Evolutionary conservation across 2,797 vertebrate species (phyloP), one percentile per base, ranked within the genome.

Genomic region (Toxotes lorentzi): DNA sequence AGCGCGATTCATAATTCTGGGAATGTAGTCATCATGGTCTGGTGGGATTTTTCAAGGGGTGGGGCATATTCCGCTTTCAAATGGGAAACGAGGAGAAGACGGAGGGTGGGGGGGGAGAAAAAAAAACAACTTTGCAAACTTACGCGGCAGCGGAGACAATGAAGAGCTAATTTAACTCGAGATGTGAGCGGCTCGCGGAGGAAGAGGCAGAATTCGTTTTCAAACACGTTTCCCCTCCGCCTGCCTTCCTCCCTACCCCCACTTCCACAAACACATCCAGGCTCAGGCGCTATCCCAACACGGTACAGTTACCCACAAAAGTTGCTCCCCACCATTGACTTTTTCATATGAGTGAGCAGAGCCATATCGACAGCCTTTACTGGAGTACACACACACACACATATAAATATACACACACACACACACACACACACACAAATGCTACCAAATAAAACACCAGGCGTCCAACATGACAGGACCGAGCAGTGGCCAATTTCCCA

Each of bases 21-120:
- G 86, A 90, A 91, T 86, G 88, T 71, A 78, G 89, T 92, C 91
- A 83, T 76, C 79, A 56, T 81, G 87, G 84, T 90, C 76, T 86
- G 90, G 90, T 91, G 91, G 85, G 92, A 85, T 93, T 89, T 93
- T 92, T 91, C 76, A 19, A 94, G 94, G 94, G 95, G 95, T 93
- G 95, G 94, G 94, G 94, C 95, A 87, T 91, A 82, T 87, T 88
- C 80, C 83, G 89, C 86, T 91, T 88, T 87, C 88, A 86, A 81
- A 89, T 86, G 80, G 79, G 89, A 92, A 90, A 91, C 72, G 24
- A 85, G 83, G 64, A 56, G n/a, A 2, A 27, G n/a, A n/a, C n/a
- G n/a, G n/a, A n/a, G n/a, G n/a, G n/a, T n/a, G n/a, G n/a, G 7
- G 21, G 4, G 12, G 5, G 23, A 59, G 21, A 68, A 45, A 38